These are phyloP conservation scores for Orthosia gracilis DNA, from an alignment of 2,888 invertebrate genomes.

Conservation along the genomic window DNA sequence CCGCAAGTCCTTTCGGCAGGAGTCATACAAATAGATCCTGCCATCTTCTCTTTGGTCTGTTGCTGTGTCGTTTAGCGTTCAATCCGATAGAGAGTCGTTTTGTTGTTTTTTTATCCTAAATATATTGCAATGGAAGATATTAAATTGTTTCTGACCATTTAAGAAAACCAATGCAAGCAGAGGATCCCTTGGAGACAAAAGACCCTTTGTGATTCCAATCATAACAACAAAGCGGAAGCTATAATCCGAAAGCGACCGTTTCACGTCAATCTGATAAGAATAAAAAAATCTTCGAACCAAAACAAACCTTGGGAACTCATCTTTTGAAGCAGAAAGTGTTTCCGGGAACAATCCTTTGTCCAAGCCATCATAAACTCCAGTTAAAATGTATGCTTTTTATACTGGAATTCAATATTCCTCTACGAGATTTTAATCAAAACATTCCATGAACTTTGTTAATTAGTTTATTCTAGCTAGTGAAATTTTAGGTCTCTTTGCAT, in stretches of 20 bases:
- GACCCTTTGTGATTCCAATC: conserved; percentile 40
- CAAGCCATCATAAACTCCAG: neutral
- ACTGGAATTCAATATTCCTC: conserved; percentile 11
- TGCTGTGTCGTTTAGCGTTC: neutral
- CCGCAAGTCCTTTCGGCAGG: neutral
- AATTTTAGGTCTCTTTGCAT: conserved; percentile 13
- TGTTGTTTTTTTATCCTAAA: neutral
- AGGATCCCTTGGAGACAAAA: conserved; percentile 14
- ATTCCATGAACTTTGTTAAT: conserved; percentile 22
- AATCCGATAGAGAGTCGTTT: neutral
- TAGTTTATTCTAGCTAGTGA: conserved; percentile 9
- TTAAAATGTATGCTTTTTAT: neutral
- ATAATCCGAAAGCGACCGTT: conserved; percentile 34
- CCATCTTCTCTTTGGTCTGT: neutral
- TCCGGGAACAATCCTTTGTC: neutral
- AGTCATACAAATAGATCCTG: neutral
- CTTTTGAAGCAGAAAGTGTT: neutral
- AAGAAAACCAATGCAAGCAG: neutral
- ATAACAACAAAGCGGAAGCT: conserved; percentile 25
- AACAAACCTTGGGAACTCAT: conserved; percentile 5
- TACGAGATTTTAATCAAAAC: conserved; percentile 6
- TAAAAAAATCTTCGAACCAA: neutral
- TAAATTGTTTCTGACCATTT: neutral
- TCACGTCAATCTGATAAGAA: conserved; percentile 31
- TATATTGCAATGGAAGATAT: neutral